Evolutionary conservation across 2,113 vertebrate genomes (phyloP).

Genomic region (Salvelinus fontinalis): DNA sequence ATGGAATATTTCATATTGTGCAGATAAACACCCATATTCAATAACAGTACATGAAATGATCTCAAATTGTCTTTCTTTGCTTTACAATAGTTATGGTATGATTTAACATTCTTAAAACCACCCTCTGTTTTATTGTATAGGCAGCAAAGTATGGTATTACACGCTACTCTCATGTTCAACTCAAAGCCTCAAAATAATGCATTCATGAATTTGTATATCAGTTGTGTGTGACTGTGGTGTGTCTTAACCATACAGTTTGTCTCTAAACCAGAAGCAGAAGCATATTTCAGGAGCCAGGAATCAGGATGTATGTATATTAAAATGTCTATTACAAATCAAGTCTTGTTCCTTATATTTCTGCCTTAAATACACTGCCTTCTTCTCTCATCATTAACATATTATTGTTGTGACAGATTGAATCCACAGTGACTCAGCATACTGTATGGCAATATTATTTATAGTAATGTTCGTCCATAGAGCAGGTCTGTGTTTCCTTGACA

Average conservation of each 20-base stretch:
- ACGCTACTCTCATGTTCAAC: background rate
- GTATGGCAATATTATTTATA: constrained; percentile 36
- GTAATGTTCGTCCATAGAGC: constrained; percentile 25
- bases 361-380: constrained; percentile 67
- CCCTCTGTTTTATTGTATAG: background rate
- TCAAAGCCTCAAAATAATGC: constrained; percentile 18
- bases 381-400: constrained; percentile 31
- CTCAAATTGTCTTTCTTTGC: constrained; percentile 24
- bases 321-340: constrained; percentile 19
- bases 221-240: background rate
- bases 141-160: constrained; percentile 21
- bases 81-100: constrained; percentile 14
- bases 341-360: constrained; percentile 52
- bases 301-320: constrained; percentile 13
- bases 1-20: background rate
- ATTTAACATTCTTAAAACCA: constrained; percentile 13
- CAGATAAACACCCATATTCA: background rate
- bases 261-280: background rate
- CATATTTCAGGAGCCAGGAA: background rate
- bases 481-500: constrained; percentile 41
- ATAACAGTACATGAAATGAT: constrained; percentile 5
- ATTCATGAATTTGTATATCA: constrained; percentile 35
- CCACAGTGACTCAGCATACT: constrained; percentile 21
- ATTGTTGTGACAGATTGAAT: constrained; percentile 2
- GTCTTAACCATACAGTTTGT: background rate